Base-by-base conservation (phyloP, 2,797 vertebrate species). In the Pseudochirops cupreus region DNA sequence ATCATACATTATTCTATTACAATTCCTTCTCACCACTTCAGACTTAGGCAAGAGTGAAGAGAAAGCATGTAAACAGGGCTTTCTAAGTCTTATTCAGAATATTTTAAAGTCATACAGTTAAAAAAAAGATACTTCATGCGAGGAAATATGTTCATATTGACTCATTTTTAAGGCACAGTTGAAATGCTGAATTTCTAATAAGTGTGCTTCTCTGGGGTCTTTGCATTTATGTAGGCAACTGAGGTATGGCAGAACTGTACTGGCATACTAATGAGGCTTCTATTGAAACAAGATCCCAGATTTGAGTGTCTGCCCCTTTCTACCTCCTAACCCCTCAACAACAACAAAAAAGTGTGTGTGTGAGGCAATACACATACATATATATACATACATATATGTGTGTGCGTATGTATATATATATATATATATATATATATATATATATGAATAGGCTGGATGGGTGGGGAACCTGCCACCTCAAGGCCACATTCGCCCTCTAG, bases 21-120 rank as follows among this genome's bases (percentile, higher is more conserved):
- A 4, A 0, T 28, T 33, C 55, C 52, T 92, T 96, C 54, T 93
- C n/a, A 46, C 29, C 90, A 56, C 46, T 67, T 92, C 59, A 95
- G 52, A 95, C 59, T n/a, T 93, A 94, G 67, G 90, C 67, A 91
- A 54, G 93, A 93, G 57, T 55, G 74, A 97, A 56, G 31, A 67
- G 89, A 57, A 94, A 90, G 31, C 92, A 56, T 56, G 39, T 50
- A 94, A 89, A 91, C 59, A 94, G 56, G 50, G 87, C 52, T 94
- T 74, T 54, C 93, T 56, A 96, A 95, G 56, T 97, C 95, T 31
- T 58, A 95, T 74, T 96, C 9, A 57, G 95, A 94, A 96, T 95
- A 96, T 95, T 96, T 94, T 96, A 92, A 97, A 94, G 91, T 82
- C 4, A 4, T 58, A 24, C 56, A 11, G 4, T 74, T 91, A 96